Evolutionary conservation across 1,140 invertebrate species (phyloP).

Genomic region (Trichomalopsis sarcophagae): DNA sequence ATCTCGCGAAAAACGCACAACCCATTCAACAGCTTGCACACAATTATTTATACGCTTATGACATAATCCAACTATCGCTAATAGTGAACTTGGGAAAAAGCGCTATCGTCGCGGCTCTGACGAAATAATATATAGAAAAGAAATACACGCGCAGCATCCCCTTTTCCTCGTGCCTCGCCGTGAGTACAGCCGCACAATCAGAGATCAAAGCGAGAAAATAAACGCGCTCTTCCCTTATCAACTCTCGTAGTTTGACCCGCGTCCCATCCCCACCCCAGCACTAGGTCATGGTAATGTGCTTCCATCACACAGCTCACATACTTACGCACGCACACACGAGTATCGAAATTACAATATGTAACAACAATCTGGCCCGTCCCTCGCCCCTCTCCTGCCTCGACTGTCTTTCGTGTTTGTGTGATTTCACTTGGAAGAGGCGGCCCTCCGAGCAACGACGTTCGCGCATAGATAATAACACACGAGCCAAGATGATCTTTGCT

Average conservation of each 20-base stretch:
- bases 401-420: neutral
- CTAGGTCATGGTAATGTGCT: slow-evolving; percentile 28
- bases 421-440: neutral
- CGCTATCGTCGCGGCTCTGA: neutral
- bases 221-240: slow-evolving; percentile 21
- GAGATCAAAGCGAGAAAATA: neutral
- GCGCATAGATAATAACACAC: slow-evolving; percentile 34
- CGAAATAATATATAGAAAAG: slow-evolving; percentile 4
- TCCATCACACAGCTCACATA: neutral
- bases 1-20: too few relatives aligned
- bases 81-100: slow-evolving; percentile 12
- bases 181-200: too few relatives aligned
- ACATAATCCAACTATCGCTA: neutral
- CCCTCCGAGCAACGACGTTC: neutral
- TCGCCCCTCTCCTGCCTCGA: neutral
- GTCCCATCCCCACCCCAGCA: slow-evolving; percentile 37
- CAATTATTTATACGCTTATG: too few relatives aligned
- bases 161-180: neutral
- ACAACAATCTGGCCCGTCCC: neutral
- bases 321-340: neutral
- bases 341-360: neutral
- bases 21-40: too few relatives aligned
- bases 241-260: slow-evolving; percentile 37
- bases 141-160: neutral
- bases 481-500: slow-evolving; percentile 51